Evolutionary conservation across 2,888 invertebrate genomes (phyloP).

Genomic region (Sepiola atlantica): DNA sequence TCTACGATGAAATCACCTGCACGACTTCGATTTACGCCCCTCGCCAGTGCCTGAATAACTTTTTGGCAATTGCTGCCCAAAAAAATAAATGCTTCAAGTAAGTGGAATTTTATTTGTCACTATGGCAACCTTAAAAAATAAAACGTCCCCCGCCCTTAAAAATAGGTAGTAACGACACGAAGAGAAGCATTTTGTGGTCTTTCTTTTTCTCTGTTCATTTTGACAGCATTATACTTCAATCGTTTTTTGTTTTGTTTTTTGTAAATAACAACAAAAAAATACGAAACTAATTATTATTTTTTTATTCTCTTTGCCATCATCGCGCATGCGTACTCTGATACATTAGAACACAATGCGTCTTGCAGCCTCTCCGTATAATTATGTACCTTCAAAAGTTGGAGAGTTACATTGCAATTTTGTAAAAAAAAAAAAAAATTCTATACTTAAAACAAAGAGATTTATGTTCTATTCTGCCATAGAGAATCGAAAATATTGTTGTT

Average conservation of each 20-base stretch:
- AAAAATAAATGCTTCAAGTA: background rate
- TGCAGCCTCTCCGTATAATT: background rate
- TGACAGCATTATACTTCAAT: background rate
- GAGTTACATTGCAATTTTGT: background rate
- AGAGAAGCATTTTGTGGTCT: background rate
- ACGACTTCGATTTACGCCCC: background rate
- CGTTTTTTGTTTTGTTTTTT: background rate
- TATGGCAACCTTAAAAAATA: background rate
- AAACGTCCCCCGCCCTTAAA: background rate
- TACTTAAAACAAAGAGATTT: background rate
- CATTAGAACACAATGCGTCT: background rate
- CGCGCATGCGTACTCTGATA: background rate
- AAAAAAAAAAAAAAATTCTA: background rate
- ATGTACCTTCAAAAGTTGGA: background rate
- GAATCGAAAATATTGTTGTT: background rate
- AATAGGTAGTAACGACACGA: background rate
- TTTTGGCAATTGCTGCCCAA: background rate
- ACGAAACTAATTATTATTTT: background rate
- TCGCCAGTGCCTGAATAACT: background rate
- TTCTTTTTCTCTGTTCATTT: background rate
- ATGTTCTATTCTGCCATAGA: background rate
- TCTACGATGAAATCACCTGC: background rate
- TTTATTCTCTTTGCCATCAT: background rate
- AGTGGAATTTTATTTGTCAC: background rate
- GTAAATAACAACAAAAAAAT: background rate